Percentiles rank a stretch among this genome's conserved stretches.
phyloP scores from a whole-genome alignment of 2,888 invertebrate genomes.

The Sarcophaga subvicina region DNA sequence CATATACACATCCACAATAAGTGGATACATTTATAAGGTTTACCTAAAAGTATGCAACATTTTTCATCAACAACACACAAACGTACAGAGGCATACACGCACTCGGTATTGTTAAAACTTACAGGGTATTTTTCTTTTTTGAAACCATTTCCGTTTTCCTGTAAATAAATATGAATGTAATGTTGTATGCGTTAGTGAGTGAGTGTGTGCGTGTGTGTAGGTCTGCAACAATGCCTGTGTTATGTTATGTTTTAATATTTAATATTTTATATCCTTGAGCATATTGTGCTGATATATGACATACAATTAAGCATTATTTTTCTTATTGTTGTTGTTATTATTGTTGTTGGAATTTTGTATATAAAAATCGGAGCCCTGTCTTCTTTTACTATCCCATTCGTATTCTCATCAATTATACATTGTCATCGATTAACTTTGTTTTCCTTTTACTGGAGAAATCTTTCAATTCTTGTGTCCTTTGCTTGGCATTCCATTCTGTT shows the following conservation, averaged over 20 bases:
- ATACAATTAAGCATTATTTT: background rate
- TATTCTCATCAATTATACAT: conserved; percentile 63
- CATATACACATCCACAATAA: background rate
- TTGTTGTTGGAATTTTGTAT: background rate
- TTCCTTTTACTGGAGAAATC: conserved; percentile 1
- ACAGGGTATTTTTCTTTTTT: no score
- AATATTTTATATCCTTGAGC: no score
- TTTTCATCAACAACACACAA: no score
- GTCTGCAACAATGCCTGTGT: background rate
- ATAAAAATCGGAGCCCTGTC: background rate
- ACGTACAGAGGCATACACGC: no score
- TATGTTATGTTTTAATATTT: no score
- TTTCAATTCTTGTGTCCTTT: background rate
- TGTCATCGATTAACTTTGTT: conserved; percentile 63
- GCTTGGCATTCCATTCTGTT: background rate
- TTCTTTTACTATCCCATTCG: background rate
- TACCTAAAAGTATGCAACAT: conserved; percentile 43
- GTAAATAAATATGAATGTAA: no score
- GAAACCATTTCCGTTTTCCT: no score
- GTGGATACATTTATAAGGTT: background rate
- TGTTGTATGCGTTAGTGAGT: background rate
- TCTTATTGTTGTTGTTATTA: background rate
- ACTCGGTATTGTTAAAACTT: no score
- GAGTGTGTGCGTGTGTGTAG: background rate
- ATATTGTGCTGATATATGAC: no score